These are phyloP conservation scores for Polypterus senegalus DNA, from an alignment of 2,113 vertebrate genomes.

Conservation along the genomic window DNA sequence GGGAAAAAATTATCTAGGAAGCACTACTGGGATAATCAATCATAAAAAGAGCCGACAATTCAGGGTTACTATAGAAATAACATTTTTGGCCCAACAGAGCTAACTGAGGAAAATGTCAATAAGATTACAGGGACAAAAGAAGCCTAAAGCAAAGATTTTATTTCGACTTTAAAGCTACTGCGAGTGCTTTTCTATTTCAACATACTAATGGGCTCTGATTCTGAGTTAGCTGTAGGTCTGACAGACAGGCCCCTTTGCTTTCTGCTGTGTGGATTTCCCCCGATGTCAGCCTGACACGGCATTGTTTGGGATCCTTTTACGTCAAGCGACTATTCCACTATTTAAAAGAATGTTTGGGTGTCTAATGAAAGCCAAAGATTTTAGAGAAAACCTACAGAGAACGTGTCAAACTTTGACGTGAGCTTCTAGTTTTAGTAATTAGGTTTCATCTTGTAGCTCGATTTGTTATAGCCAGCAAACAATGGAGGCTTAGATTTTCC, in stretches of 20 bases:
- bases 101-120: conserved; percentile 5
- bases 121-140: background rate
- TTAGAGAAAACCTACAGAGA: no score
- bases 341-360: no score
- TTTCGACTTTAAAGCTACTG: background rate
- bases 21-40: conserved; percentile 5
- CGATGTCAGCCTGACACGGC: no score
- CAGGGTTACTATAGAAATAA: conserved; percentile 1
- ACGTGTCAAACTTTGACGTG: no score
- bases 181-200: background rate
- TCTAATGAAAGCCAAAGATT: no score
- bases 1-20: background rate
- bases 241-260: background rate
- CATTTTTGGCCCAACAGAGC: background rate
- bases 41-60: background rate
- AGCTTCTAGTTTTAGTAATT: no score
- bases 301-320: no score
- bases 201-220: background rate
- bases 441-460: no score
- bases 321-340: no score
- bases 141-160: background rate
- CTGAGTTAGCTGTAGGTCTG: background rate
- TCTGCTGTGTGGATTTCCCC: no score
- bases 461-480: no score
- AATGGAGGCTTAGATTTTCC: no score